Conservation (phyloP, 2,888 invertebrate genomes). For the Phasia obesa region DNA sequence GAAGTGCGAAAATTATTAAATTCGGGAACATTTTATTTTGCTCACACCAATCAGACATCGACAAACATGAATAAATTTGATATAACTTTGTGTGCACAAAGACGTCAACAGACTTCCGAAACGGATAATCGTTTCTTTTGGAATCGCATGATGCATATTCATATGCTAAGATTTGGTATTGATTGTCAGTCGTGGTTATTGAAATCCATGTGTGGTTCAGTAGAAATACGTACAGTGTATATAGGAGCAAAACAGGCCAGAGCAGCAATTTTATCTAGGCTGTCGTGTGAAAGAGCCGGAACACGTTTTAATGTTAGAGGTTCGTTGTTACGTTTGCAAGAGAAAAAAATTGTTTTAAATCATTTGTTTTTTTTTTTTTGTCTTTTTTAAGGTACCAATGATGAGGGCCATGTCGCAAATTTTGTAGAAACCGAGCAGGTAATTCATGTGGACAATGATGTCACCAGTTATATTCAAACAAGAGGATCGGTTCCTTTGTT, state of each 20-base stretch:
- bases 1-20: constrained; percentile 93
- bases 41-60: constrained; percentile 81
- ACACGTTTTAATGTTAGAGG: constrained; percentile 98
- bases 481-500: constrained; percentile 98
- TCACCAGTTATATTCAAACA: constrained; percentile 94
- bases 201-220: constrained; percentile 98
- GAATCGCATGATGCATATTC: constrained; percentile 98
- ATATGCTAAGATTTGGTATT: constrained; percentile 95
- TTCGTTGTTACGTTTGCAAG: constrained; percentile 20
- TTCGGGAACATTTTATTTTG: constrained; percentile 99
- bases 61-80: constrained; percentile 86
- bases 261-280: constrained; percentile 96
- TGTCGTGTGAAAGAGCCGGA: constrained; percentile 98
- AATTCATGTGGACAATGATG: constrained; percentile 94
- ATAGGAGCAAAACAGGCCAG: constrained; percentile 96
- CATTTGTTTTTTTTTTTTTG: no score
- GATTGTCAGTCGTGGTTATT: constrained; percentile 95
- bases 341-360: background rate
- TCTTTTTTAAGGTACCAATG: constrained; percentile 91
- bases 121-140: constrained; percentile 99
- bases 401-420: constrained; percentile 99
- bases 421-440: constrained; percentile 99
- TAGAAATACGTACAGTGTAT: constrained; percentile 99
- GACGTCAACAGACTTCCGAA: constrained; percentile 89
- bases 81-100: constrained; percentile 96